A percentile compares a stretch with the other conserved stretches of the same genome.
Evolutionary conservation across 92 coral and sea anemone species (phyloP).

Genomic region (Epizoanthus ramosus): DNA sequence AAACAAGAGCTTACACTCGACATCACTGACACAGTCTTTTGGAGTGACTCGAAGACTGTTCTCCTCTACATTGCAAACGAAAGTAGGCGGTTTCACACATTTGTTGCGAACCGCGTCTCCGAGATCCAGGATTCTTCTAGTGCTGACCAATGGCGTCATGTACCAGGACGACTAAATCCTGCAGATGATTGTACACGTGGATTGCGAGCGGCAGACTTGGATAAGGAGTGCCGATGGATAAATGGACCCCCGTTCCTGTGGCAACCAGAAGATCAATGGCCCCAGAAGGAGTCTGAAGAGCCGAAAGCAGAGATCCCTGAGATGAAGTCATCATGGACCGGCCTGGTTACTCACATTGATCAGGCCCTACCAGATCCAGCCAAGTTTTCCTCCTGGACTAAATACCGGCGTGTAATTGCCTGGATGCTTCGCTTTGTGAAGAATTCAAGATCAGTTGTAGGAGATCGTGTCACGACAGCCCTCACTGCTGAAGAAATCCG

Average conservation of each 20-base stretch:
- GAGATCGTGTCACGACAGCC: slow-evolving; percentile 14
- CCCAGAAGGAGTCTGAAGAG: slow-evolving; percentile 16
- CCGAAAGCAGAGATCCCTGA: slow-evolving; percentile 10
- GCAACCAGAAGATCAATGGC: slow-evolving; percentile 47
- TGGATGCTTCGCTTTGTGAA: slow-evolving; percentile 64
- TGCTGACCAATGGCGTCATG: slow-evolving; percentile 55
- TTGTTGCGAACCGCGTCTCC: slow-evolving; percentile 67
- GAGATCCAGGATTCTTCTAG: slow-evolving; percentile 63
- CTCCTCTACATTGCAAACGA: slow-evolving; percentile 63
- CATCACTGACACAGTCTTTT: slow-evolving; percentile 38
- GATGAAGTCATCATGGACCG: slow-evolving; percentile 25
- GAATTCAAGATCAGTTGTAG: slow-evolving; percentile 42
- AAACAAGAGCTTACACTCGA: slow-evolving; percentile 48
- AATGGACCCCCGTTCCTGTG: slow-evolving; percentile 55
- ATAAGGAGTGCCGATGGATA: slow-evolving; percentile 57
- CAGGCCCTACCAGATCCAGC: slow-evolving; percentile 55
- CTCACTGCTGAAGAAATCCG: slow-evolving; percentile 43
- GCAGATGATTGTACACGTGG: slow-evolving; percentile 69
- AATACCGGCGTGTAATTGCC: slow-evolving; percentile 53
- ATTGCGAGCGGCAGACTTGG: slow-evolving; percentile 48
- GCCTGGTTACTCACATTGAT: slow-evolving; percentile 34
- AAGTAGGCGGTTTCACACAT: slow-evolving; percentile 70
- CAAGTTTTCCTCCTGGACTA: slow-evolving; percentile 68
- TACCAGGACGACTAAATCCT: slow-evolving; percentile 52
- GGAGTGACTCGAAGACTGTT: slow-evolving; percentile 73